Base-by-base conservation (phyloP, 92 coral and sea anemone species). In the Montipora capitata region DNA sequence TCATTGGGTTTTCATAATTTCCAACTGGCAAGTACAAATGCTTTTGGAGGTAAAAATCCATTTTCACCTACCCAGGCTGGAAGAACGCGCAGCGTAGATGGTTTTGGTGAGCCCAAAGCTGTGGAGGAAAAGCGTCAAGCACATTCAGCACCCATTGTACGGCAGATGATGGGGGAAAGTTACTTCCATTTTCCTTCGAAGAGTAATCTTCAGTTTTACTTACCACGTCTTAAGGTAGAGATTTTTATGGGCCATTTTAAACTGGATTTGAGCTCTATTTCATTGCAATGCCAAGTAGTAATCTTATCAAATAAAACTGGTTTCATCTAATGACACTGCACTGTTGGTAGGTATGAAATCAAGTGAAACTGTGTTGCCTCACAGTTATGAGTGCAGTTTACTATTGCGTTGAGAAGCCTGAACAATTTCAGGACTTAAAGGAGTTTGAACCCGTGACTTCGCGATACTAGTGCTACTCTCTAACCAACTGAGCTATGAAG, bases 121-220 rank as follows among this genome's bases (percentile, higher is more conserved):
- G 10, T 75, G 11, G 77, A 68, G 7, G 77, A 68, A 51, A 40
- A 35, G 40, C 85, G 18, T 10, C 82, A 52, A 35, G 58, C 91
- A 7, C 91, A 65, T 11, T 94, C 97, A 45, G 97, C 97, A 15
- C 97, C 97, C 11, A 89, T 83, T 5, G 62, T 72, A 40, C 79
- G 85, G 13, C 82, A 81, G 15, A 44, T 42, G 11, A 42, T 56
- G 4, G 81, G 59, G 7, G 40, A 44, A 41, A 89, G 87, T 40
- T 78, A 57, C 35, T 89, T 94, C 45, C 72, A 49, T 66, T 85
- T 68, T 81, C 94, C 93, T 40, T 77, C 75, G 48, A 93, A 86
- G 57, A 72, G 65, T 76, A 92, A 71, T 56, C n/a, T 81, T 20
- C 87, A 93, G 40, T 88, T 93, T 61, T 95, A 95, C 79, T 71